Evolutionary conservation across 2,888 invertebrate species (phyloP).

Genomic region (Hypomecis atomaria): DNA sequence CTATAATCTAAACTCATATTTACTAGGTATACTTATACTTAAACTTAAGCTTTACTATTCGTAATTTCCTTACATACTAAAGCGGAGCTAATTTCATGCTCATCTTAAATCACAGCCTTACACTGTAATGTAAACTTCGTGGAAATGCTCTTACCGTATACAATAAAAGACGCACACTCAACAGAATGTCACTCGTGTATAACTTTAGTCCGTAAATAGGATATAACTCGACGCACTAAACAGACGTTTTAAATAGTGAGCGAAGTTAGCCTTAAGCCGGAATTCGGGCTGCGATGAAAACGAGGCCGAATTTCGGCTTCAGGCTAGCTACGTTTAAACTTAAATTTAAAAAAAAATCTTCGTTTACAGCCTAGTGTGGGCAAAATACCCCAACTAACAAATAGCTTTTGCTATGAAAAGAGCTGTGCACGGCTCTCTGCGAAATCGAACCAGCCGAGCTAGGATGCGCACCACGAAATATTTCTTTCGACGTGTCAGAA

Average conservation of each 20-base stretch:
- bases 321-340: not conserved
- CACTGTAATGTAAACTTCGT: constrained; percentile 17
- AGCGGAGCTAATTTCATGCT: not conserved
- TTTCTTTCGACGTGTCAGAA: no score
- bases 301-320: constrained; percentile 45
- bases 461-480: no score
- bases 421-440: no score
- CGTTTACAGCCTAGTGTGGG: no score
- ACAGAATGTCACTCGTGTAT: constrained; percentile 37
- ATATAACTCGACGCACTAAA: constrained; percentile 58
- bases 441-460: no score
- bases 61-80: not conserved
- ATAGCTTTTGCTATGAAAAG: no score
- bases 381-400: no score
- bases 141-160: constrained; percentile 21
- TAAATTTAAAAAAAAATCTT: no score
- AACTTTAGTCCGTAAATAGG: constrained; percentile 55
- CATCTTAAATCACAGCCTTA: constrained; percentile 15
- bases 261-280: constrained; percentile 17
- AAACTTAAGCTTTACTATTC: no score
- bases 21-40: no score
- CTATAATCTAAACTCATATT: no score
- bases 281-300: not conserved
- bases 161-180: constrained; percentile 24
- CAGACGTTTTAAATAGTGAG: constrained; percentile 53